A percentile compares a stretch with the other conserved stretches of the same genome.
Evolutionary conservation across 2,113 vertebrate species (phyloP).

Genomic region (Haliaeetus leucogaster): DNA sequence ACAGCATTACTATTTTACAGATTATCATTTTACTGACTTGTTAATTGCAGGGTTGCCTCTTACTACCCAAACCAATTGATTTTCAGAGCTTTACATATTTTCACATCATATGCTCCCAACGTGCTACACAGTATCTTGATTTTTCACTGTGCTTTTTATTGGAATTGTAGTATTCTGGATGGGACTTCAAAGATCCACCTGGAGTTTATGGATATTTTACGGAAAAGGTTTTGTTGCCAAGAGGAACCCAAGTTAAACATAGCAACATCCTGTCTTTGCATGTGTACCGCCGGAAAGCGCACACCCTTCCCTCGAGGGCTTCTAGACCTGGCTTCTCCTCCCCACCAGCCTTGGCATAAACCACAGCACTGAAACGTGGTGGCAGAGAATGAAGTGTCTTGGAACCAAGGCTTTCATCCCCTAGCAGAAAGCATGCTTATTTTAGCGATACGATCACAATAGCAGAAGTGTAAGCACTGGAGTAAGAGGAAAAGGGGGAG

Average conservation of each 20-base stretch:
- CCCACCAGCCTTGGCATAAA: background rate
- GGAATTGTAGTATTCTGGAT: background rate
- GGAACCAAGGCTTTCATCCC: background rate
- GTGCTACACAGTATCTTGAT: background rate
- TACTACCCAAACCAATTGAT: background rate
- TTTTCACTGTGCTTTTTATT: background rate
- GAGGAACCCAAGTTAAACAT: constrained; percentile 5
- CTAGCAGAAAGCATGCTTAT: background rate
- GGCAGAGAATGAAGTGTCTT: background rate
- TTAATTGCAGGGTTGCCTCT: background rate
- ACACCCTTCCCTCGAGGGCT: background rate
- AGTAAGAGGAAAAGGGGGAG: background rate
- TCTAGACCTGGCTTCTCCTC: background rate
- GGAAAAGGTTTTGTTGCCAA: background rate
- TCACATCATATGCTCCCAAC: background rate
- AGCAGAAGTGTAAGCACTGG: background rate
- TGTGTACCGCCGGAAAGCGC: background rate
- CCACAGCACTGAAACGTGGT: background rate
- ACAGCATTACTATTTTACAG: background rate
- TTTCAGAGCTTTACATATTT: background rate
- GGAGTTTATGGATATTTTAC: background rate
- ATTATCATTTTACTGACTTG: background rate
- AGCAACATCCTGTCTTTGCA: background rate
- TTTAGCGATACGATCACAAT: background rate
- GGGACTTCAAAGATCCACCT: background rate